Conservation (phyloP, 2,113 vertebrate genomes). For the Gopherus flavomarginatus region DNA sequence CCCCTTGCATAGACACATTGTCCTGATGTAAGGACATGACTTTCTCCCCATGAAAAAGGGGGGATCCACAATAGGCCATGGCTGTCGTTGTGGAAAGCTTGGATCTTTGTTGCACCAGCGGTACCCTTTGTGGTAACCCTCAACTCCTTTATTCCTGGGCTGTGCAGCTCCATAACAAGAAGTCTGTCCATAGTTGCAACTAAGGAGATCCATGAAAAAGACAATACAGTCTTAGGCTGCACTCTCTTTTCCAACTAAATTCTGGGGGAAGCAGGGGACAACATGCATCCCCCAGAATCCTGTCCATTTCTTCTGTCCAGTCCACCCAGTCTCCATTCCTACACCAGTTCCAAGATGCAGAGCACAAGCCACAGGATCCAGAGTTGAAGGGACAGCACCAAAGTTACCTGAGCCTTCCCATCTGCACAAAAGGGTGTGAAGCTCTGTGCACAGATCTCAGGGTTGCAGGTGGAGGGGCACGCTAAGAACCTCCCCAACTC, state of each 20-base stretch:
- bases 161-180: not conserved
- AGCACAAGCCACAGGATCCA: not conserved
- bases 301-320: not conserved
- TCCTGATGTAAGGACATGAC: conserved; percentile 3
- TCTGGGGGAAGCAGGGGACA: not conserved
- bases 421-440: not conserved
- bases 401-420: not conserved
- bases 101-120: not conserved
- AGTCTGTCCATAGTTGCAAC: not conserved
- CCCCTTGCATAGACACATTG: not conserved
- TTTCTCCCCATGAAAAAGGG: conserved; percentile 25
- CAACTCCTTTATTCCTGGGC: not conserved
- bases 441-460: not conserved
- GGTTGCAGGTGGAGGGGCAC: not conserved
- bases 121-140: not conserved
- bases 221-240: not conserved
- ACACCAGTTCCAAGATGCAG: not conserved
- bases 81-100: not conserved
- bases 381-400: not conserved
- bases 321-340: not conserved
- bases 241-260: not conserved
- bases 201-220: accelerated
- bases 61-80: not conserved
- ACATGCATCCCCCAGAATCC: not conserved
- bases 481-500: not conserved